Evolutionary conservation across 2,797 vertebrate species (phyloP).

Genomic region (Enteromius afrohamiltoni): DNA sequence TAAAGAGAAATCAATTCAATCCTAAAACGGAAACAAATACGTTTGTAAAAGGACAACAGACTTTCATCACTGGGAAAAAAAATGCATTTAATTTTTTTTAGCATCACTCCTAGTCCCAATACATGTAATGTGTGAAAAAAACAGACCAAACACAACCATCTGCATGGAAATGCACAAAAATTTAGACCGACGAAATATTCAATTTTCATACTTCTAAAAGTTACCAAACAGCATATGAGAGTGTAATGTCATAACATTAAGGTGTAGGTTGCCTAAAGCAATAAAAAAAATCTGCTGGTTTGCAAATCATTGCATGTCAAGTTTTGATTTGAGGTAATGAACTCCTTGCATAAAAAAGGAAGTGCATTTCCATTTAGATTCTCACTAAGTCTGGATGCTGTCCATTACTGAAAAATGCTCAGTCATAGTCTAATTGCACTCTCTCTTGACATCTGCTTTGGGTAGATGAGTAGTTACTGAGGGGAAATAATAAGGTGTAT

Average conservation of each 20-base stretch:
- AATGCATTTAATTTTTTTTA: too few species aligned
- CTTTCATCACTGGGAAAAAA: too few species aligned
- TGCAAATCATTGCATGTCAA: conserved; percentile 36
- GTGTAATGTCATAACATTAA: neutral
- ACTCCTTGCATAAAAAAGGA: neutral
- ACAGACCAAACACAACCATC: neutral
- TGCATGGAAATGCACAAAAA: neutral
- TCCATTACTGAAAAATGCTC: conserved; percentile 46
- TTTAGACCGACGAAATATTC: neutral
- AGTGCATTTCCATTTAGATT: conserved; percentile 31
- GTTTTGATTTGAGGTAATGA: conserved; percentile 5
- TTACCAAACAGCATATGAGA: neutral
- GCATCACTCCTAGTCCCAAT: too few species aligned
- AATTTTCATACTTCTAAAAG: neutral
- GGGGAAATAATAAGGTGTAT: conserved; percentile 19
- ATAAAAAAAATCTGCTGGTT: neutral
- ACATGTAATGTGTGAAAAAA: neutral
- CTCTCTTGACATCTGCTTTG: conserved; percentile 29
- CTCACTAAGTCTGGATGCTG: conserved; percentile 14
- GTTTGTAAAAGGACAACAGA: neutral
- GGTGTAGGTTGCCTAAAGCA: neutral
- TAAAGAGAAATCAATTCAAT: neutral
- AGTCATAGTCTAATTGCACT: conserved; percentile 48
- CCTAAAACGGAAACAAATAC: neutral
- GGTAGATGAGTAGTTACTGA: conserved; percentile 45